phyloP scores from a whole-genome alignment of 2,888 invertebrate genomes.

The Harpalus rufipes region DNA sequence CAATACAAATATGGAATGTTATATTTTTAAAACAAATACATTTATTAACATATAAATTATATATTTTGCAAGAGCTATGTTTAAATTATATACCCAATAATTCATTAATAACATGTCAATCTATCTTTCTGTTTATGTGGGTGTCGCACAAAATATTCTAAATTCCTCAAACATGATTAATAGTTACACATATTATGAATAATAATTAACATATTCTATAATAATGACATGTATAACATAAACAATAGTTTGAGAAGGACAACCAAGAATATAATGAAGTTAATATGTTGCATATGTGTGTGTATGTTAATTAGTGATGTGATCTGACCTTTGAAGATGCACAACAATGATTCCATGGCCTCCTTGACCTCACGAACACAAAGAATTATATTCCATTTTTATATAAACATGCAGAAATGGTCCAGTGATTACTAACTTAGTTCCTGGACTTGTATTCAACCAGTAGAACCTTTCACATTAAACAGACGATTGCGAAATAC shows the following conservation, averaged over 20 bases:
- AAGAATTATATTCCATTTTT: slow-evolving; percentile 7
- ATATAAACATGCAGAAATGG: not conserved
- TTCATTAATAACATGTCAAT: not conserved
- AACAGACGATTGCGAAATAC: too few relatives aligned
- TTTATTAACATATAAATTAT: too few relatives aligned
- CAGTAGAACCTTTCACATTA: not conserved
- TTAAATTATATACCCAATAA: too few relatives aligned
- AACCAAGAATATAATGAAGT: not conserved
- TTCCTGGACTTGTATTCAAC: not conserved
- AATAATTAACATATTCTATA: not conserved
- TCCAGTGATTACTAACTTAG: not conserved
- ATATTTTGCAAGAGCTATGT: too few relatives aligned
- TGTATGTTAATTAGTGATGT: slow-evolving; percentile 7
- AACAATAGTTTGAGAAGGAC: not conserved
- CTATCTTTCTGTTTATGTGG: not conserved
- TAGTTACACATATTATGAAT: not conserved
- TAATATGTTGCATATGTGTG: not conserved
- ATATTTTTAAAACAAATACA: too few relatives aligned
- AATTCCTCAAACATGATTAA: not conserved
- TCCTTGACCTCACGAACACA: slow-evolving; percentile 18
- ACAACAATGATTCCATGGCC: slow-evolving; percentile 35
- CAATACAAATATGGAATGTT: too few relatives aligned
- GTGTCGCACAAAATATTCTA: not conserved
- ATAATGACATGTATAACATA: not conserved
- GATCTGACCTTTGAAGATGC: slow-evolving; percentile 34